A percentile compares a stretch with the other conserved stretches of the same genome.
Conservation (phyloP, 2,888 invertebrate species). For the Nephrotoma flavescens region DNA sequence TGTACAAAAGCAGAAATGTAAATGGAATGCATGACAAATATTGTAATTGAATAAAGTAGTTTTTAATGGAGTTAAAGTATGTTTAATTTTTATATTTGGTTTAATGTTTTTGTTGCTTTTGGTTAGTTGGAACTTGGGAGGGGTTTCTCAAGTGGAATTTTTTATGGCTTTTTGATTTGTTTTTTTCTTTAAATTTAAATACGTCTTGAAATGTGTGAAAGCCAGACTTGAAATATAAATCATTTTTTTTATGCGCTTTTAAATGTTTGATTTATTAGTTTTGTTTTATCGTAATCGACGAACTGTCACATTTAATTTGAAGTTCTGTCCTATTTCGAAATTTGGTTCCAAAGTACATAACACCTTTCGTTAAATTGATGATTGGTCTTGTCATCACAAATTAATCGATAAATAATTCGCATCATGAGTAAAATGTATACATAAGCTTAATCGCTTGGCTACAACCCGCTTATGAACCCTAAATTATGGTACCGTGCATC, state of each 20-base stretch:
- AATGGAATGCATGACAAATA: background rate
- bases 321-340: no score
- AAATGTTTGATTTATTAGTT: background rate
- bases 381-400: no score
- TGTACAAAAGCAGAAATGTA: background rate
- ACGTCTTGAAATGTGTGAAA: background rate
- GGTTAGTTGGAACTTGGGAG: background rate
- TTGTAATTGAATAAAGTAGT: background rate
- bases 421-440: slow-evolving; percentile 12
- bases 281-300: background rate
- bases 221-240: background rate
- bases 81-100: background rate
- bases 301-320: no score
- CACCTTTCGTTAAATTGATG: no score
- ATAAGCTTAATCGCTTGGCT: slow-evolving; percentile 36
- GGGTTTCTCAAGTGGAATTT: background rate
- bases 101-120: background rate
- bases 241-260: background rate
- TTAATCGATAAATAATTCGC: no score
- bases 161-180: background rate
- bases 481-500: background rate
- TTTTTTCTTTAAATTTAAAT: background rate
- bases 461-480: slow-evolving; percentile 26
- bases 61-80: background rate
- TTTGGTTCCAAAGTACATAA: no score